Conservation (phyloP, 2,113 vertebrate species). For the Ptilonorhynchus violaceus region DNA sequence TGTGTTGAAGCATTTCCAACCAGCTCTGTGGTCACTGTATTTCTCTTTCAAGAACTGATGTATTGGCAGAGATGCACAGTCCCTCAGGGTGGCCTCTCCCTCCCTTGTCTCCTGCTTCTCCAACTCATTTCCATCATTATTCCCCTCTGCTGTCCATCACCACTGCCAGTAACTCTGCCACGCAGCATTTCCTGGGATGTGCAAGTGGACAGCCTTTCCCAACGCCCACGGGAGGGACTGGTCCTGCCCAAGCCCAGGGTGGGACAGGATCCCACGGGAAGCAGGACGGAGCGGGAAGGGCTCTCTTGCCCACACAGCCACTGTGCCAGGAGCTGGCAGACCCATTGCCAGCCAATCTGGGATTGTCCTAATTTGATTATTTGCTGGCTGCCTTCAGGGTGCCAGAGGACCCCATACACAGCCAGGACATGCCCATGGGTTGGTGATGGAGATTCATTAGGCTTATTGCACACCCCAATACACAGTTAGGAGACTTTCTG, state of each 20-base stretch:
- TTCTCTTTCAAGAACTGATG: background rate
- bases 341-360: background rate
- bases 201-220: background rate
- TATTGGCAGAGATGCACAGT: background rate
- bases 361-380: conserved; percentile 27
- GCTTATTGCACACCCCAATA: conserved; percentile 3
- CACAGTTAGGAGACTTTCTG: background rate
- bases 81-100: background rate
- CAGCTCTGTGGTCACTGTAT: background rate
- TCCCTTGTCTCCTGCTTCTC: background rate
- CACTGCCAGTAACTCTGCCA: background rate
- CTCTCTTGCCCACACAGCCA: background rate
- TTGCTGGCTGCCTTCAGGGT: background rate
- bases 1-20: background rate
- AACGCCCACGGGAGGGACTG: rapidly evolving
- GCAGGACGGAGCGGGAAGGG: background rate
- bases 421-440: background rate
- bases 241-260: background rate
- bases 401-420: background rate
- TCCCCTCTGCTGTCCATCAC: background rate
- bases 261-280: background rate
- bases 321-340: background rate
- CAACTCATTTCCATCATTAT: background rate
- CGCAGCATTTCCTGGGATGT: background rate
- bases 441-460: conserved; percentile 56